Evolutionary conservation across 2,113 vertebrate species (phyloP), one percentile per base, ranked within the genome.

Genomic region (Chauna torquata): DNA sequence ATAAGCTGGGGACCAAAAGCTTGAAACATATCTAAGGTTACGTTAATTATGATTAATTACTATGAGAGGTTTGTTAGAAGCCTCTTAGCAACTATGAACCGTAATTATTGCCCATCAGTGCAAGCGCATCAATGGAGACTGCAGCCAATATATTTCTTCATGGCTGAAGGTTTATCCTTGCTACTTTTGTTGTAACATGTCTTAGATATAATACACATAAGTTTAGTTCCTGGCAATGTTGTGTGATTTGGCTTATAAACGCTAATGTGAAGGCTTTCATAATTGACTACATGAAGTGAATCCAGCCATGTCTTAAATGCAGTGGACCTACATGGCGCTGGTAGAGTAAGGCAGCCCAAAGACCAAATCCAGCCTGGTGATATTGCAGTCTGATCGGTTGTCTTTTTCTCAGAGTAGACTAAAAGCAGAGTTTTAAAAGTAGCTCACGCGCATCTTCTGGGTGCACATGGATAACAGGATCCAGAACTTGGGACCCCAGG

Each of bases 41-140:
- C 64, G 65, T 92, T 98, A 98, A 98, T 98, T 90, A 95, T 95
- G 97, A 98, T 96, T 84, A 97, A 97, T 97, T 87, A 81, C 86
- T 88, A 70, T 16, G 76, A 77, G 85, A 92, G 79, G 71, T 74
- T 93, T 94, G 77, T 95, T 83, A 97, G 89, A 87, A 97, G 55
- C 90, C 90, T 66, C 92, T 97, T 96, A 97, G 70, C 45, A 80
- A 57, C 77, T 94, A 42, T 85, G 88, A 97, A 76, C 81, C 38
- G 4, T 65, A 94, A 93, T 95, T 92, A 97, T 42, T 70, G 89
- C 88, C 52, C 3, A 27, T 86, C 75, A 90, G 4, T 86, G 76
- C 69, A 82, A 79, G 86, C 49, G 11, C 0, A 64, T 65, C 62
- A 30, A 12, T 30, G 0, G 68, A 69, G 69, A 45, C n/a, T 25